A percentile compares a stretch with the other conserved stretches of the same genome.
These are phyloP conservation scores for Malthinus seriepunctatus DNA, from an alignment of 2,888 invertebrate species.

Conservation along the genomic window DNA sequence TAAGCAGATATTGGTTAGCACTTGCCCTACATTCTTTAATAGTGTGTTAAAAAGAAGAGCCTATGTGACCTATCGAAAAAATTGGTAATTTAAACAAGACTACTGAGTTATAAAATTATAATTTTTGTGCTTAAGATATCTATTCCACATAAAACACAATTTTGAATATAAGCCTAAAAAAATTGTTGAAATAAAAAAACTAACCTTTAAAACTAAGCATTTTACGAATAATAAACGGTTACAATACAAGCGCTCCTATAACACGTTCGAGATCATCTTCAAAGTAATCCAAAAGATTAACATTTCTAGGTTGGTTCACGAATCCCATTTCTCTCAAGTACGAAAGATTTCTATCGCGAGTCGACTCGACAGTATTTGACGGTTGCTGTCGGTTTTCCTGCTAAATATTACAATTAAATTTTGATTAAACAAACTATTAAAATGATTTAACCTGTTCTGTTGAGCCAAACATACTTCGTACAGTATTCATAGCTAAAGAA, in stretches of 20 bases:
- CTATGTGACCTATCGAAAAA: too few relatives aligned
- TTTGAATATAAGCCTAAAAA: too few relatives aligned
- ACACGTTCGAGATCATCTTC: constrained; percentile 53
- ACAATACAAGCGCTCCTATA: constrained; percentile 49
- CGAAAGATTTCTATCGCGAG: constrained; percentile 46
- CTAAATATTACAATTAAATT: background rate
- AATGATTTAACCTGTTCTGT: constrained; percentile 45
- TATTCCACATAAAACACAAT: too few relatives aligned
- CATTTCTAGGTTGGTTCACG: constrained; percentile 50
- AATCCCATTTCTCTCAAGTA: constrained; percentile 56
- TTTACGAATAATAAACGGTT: background rate
- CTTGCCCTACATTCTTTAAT: too few relatives aligned
- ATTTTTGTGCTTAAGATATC: too few relatives aligned
- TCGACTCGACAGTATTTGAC: constrained; percentile 40
- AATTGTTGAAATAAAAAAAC: too few relatives aligned
- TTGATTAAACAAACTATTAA: background rate
- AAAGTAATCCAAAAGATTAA: constrained; percentile 50
- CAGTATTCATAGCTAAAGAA: constrained; percentile 53
- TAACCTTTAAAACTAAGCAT: background rate
- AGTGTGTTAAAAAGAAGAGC: too few relatives aligned
- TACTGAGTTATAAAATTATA: too few relatives aligned
- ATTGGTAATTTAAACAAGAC: too few relatives aligned
- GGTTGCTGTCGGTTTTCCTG: constrained; percentile 49
- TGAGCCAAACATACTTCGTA: constrained; percentile 47
- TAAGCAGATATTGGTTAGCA: too few relatives aligned